Conservation (phyloP, 2,113 vertebrate species). For the Dasyornis broadbenti region DNA sequence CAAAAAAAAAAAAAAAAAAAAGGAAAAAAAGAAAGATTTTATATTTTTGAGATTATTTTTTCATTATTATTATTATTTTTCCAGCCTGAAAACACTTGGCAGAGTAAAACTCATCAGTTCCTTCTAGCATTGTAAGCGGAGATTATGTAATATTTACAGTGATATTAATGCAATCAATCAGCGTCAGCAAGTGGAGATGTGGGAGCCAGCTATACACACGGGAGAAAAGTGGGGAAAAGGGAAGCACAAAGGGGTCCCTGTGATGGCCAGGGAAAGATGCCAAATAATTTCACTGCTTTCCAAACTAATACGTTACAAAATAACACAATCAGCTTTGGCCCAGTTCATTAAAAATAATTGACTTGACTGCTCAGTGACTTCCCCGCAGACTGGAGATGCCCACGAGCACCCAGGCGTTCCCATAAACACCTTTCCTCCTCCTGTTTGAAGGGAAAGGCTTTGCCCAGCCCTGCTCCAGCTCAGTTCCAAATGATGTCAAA, state of each 20-base stretch:
- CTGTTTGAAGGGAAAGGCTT: background rate
- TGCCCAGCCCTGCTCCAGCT: background rate
- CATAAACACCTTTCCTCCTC: conserved; percentile 10
- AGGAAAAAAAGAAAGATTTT: background rate
- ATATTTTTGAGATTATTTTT: background rate
- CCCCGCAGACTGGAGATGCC: background rate
- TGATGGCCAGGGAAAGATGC: conserved; percentile 51
- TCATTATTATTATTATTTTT: background rate
- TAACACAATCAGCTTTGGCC: conserved; percentile 46
- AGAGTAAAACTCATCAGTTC: conserved; percentile 36
- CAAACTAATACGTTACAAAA: conserved; percentile 50
- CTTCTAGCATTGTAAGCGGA: conserved; percentile 26
- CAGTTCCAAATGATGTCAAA: background rate
- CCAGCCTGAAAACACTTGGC: conserved; percentile 23
- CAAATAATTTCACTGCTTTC: conserved; percentile 57
- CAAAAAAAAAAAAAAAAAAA: background rate
- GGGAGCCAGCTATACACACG: conserved; percentile 1
- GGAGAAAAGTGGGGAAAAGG: conserved; percentile 44
- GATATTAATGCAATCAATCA: conserved; percentile 72
- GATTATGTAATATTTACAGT: conserved; percentile 68
- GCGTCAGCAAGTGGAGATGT: conserved; percentile 38
- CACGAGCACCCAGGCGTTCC: background rate
- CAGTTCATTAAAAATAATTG: conserved; percentile 65
- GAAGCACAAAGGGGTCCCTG: conserved; percentile 66
- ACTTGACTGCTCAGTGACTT: conserved; percentile 42